Evolutionary conservation across 2,888 invertebrate genomes (phyloP), one percentile per base, ranked within the genome.

Genomic region (Aquatica leii): DNA sequence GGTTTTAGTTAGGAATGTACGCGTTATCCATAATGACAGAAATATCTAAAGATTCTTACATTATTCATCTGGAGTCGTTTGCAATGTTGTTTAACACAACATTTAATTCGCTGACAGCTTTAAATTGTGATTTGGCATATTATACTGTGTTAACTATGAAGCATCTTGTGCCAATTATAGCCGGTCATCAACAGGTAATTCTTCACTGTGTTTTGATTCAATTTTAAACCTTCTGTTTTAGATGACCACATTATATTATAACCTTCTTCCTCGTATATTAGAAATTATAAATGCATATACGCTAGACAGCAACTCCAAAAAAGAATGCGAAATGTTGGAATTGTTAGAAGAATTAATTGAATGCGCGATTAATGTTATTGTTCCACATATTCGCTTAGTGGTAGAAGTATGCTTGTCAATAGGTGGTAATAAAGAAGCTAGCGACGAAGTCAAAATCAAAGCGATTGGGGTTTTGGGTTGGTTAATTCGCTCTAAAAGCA

Each of bases 1-100:
- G 46, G 15, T 59, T 82, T 59, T 76, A 90, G 88, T 76, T 89
- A 70, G 90, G 88, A 24, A 86, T 88, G 82, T 88, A 86, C 72
- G 87, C 89, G 14, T 82, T 92, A 72, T 87, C 89, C 50, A 86
- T 86, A 51, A 86, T 93, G 73, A 87, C 91, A 5, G 89, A 90
- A 74, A 83, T 87, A 11, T 88, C 91, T 4, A 86, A 89, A 35
- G 87, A 89, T 69, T 88, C 89, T 65, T 88, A 91, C 74, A 82
- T 88, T 50, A 84, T 85, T n/a, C 89, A 91, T 76, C 84, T 88
- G 58, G 84, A 85, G 58, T 83, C 87, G 0, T 83, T 90, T 59
- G 84, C 84, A 37, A 76, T 84, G 24, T 78, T 86, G 24, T 84
- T 88, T 71, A 81, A 81, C 12, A 82, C 82, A 66, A 85, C 83